Base-by-base conservation (phyloP, 1,140 invertebrate genomes). In the Drosophila quadrilineata region DNA sequence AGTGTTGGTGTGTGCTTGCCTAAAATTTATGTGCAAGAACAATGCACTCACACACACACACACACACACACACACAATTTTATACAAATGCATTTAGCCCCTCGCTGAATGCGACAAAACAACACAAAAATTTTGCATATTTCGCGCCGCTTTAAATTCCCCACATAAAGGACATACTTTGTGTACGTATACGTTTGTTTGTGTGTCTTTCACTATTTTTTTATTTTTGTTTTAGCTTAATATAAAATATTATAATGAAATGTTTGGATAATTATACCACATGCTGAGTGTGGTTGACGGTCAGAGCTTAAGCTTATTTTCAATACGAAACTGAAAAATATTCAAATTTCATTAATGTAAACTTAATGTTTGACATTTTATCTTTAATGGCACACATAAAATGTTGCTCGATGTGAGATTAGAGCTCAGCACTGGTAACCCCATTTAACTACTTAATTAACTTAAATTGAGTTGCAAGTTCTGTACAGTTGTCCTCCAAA, bases 21-120 rank as follows among this genome's bases (percentile, higher is more conserved):
- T 84, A 77, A 82, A 85, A 84, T 84, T 71, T 84, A 84, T 84
- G 73, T 77, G 70, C 38, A 59, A 74, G 68, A 75, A 84, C 77
- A 84, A 77, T 77, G 60, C 72, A 73, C 56, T 36, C 36, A 36
- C 43, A 24, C 21, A 24, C 19, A 26, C 33, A 41, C 49, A 6
- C 19, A 36, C 19, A 57, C 52, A 41, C 40, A 64, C 58, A 53
- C 24, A 10, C 16, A 46, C 40, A 35, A 21, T n/a, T n/a, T n/a
- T n/a, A 43, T 16, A 16, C 24, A 28, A 24, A 48, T 62, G 41
- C 36, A 63, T 26, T 62, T 62, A 31, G 33, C 31, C 31, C 29
- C 21, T 46, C 48, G 6, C 6, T 16, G 16, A 45, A 48, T 56
- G 75, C 60, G 77, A 74, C 67, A 71, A 75, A 45, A 71, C 38